A percentile compares a stretch with the other conserved stretches of the same genome.
Evolutionary conservation across 2,888 invertebrate species (phyloP).

Genomic region (Drosophila prostipennis): DNA sequence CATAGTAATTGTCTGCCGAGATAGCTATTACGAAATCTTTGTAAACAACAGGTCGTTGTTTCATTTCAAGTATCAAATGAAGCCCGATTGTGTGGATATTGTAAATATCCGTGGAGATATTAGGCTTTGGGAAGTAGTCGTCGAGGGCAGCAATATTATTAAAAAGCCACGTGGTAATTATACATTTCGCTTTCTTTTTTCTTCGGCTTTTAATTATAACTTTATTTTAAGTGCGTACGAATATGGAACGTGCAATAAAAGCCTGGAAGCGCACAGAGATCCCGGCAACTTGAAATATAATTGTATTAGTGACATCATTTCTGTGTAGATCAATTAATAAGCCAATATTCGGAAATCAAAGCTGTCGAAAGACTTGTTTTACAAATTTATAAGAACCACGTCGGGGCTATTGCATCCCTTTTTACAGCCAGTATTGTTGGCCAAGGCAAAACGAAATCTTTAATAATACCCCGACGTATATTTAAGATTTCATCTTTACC

Average conservation of each 20-base stretch:
- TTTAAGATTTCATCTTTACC: conserved; percentile 50
- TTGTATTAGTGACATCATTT: background rate
- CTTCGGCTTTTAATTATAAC: background rate
- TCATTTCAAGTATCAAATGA: conserved; percentile 86
- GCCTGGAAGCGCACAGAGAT: conserved; percentile 4
- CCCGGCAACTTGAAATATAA: background rate
- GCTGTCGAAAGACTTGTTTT: conserved; percentile 36
- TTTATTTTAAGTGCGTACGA: conserved; percentile 1
- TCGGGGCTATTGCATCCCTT: background rate
- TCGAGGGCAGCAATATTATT: conserved; percentile 22
- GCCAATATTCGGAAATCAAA: conserved; percentile 2
- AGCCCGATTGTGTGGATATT: conserved; percentile 86
- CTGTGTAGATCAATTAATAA: conserved; percentile 9
- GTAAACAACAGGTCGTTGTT: conserved; percentile 87
- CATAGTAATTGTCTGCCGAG: conserved; percentile 66
- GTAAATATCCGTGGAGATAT: conserved; percentile 89
- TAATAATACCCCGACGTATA: background rate
- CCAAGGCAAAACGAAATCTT: too few species aligned
- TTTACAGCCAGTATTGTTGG: too few species aligned
- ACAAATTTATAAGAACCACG: conserved; percentile 48
- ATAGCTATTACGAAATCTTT: conserved; percentile 70
- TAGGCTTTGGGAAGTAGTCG: conserved; percentile 84
- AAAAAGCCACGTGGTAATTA: conserved; percentile 11
- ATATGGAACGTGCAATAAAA: conserved; percentile 8
- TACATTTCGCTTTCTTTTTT: background rate